Evolutionary conservation across 2,797 vertebrate genomes (phyloP).

Genomic region (Falco naumanni): DNA sequence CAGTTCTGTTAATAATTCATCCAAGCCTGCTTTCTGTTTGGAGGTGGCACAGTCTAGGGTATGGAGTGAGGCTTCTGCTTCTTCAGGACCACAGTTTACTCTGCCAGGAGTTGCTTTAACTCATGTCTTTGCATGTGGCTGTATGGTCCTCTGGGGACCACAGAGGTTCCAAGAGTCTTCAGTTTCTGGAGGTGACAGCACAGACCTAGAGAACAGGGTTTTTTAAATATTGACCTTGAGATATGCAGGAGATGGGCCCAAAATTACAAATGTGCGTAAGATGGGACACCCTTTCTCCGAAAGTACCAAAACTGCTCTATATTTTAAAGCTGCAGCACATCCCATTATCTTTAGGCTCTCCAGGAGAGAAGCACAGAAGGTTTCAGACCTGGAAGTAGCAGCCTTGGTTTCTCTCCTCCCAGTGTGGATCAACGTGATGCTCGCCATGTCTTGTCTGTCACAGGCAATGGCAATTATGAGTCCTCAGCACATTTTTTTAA

Average conservation of each 20-base stretch:
- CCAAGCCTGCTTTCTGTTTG: not conserved
- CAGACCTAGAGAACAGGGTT: not conserved
- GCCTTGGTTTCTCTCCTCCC: not conserved
- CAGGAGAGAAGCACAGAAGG: not conserved
- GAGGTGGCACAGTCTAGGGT: not conserved
- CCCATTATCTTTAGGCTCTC: no score
- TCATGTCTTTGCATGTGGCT: accelerated
- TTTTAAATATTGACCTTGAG: not conserved
- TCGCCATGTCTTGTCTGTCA: not conserved
- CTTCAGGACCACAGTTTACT: accelerated
- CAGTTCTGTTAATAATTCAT: not conserved
- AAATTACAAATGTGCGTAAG: not conserved
- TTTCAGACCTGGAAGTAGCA: not conserved
- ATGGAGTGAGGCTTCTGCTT: not conserved
- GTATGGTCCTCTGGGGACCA: no score
- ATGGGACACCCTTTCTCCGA: not conserved
- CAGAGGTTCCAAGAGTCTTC: not conserved
- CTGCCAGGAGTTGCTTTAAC: not conserved
- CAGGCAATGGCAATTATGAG: not conserved
- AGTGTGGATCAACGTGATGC: not conserved
- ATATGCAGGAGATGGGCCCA: not conserved
- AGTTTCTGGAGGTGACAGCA: not conserved
- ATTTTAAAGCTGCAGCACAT: not conserved
- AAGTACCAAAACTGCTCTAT: not conserved
- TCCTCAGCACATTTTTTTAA: not conserved